Conservation (phyloP, 2,797 vertebrate species). For the Lindbergichthys nudifrons region DNA sequence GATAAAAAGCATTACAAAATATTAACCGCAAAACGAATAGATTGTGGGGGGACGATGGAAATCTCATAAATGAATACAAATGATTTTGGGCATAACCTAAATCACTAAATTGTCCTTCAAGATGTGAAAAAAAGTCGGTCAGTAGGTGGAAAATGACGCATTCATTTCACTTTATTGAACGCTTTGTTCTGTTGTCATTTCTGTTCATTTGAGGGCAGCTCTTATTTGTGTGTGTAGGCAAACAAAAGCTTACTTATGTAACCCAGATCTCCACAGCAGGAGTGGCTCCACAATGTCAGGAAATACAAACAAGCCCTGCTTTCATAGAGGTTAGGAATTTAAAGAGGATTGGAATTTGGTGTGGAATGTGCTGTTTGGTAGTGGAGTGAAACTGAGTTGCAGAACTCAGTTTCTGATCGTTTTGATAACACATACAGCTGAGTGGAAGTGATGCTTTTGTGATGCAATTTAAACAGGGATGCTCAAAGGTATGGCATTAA, state of each 20-base stretch:
- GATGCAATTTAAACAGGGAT: not conserved
- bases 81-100: not conserved
- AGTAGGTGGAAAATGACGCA: not conserved
- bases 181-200: not conserved
- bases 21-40: not conserved
- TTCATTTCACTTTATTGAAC: not conserved
- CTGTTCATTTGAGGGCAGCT: not conserved
- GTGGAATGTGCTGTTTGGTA: not conserved
- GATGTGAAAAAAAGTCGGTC: not conserved
- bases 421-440: not conserved
- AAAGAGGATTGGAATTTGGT: slow-evolving; percentile 15
- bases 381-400: not conserved
- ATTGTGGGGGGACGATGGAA: not conserved
- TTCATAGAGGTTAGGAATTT: slow-evolving; percentile 5
- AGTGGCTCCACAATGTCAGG: not conserved
- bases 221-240: not conserved
- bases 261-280: not conserved
- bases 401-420: not conserved
- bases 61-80: not conserved
- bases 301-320: slow-evolving; percentile 8
- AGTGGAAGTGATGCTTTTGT: not conserved
- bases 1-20: not conserved
- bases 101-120: not conserved
- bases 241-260: not conserved
- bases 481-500: not conserved